These are phyloP conservation scores for Trissolcus brochymenae DNA, from an alignment of 2,888 invertebrate species.

Conservation along the genomic window DNA sequence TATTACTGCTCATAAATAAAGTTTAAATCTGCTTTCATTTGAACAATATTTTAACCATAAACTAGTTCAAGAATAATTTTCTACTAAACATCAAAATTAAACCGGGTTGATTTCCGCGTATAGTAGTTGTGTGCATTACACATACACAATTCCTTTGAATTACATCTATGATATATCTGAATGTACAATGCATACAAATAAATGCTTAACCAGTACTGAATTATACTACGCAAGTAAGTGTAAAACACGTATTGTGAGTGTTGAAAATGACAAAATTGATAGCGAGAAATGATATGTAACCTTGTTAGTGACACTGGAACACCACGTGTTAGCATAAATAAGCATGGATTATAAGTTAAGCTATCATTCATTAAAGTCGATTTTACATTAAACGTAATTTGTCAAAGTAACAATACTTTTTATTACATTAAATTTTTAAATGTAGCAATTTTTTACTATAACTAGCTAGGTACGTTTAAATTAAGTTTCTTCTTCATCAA, in stretches of 20 bases:
- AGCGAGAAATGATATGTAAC: slow-evolving; percentile 38
- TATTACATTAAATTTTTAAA: no score
- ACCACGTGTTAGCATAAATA: slow-evolving; percentile 20
- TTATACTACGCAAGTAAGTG: slow-evolving; percentile 36
- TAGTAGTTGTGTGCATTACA: no score
- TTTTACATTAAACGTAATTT: not conserved
- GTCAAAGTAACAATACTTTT: not conserved
- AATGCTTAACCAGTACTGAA: slow-evolving; percentile 36
- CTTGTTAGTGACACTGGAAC: slow-evolving; percentile 30
- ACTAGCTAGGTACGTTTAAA: no score
- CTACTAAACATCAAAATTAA: no score
- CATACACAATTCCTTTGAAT: not conserved
- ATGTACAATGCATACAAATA: slow-evolving; percentile 46
- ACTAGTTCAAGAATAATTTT: no score
- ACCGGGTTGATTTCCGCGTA: no score
- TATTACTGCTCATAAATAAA: no score
- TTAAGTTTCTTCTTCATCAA: no score
- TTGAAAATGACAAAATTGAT: slow-evolving; percentile 49
- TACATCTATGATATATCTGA: slow-evolving; percentile 27
- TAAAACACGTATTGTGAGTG: slow-evolving; percentile 40
- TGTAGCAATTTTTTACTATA: no score
- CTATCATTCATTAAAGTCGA: no score
- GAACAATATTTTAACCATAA: no score
- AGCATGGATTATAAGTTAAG: slow-evolving; percentile 11
- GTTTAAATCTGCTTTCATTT: no score